Evolutionary conservation across 2,113 vertebrate genomes (phyloP).

Genomic region (Muntiacus reevesi): DNA sequence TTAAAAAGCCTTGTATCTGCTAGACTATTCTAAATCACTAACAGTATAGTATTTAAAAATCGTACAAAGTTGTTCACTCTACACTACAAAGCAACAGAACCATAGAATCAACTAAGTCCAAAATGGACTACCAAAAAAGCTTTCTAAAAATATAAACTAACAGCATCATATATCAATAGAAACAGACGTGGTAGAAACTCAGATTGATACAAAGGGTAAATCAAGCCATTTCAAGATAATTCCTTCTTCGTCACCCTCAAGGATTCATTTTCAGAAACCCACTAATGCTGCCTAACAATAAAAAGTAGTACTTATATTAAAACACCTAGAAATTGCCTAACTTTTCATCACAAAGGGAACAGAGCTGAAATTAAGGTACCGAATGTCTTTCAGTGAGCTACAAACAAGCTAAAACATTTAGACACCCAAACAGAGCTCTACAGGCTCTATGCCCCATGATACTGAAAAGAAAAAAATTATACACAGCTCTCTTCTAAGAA

Average conservation of each 20-base stretch:
- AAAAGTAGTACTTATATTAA: conserved; percentile 10
- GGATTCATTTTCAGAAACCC: conserved; percentile 19
- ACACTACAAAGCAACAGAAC: conserved; percentile 31
- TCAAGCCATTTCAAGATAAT: conserved; percentile 33
- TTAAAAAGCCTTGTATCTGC: not conserved
- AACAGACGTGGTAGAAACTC: not conserved
- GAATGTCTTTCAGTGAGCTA: conserved; percentile 4
- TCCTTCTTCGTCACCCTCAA: conserved; percentile 30
- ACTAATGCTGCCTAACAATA: not conserved
- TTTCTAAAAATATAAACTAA: conserved; percentile 42
- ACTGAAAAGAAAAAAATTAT: conserved; percentile 32
- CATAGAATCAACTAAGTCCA: conserved; percentile 15
- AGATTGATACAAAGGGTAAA: not conserved
- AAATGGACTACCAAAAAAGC: conserved; percentile 3
- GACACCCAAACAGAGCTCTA: conserved; percentile 5
- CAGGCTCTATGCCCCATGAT: not conserved
- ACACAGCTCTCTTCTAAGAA: conserved; percentile 12
- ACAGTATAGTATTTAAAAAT: conserved; percentile 16
- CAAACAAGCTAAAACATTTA: conserved; percentile 42
- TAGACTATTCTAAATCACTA: conserved; percentile 15
- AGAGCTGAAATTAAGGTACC: not conserved
- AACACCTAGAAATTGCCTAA: conserved; percentile 11
- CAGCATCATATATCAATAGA: not conserved
- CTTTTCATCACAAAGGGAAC: not conserved
- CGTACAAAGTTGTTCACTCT: conserved; percentile 4